Evolutionary conservation across 2,113 vertebrate species (phyloP).

Genomic region (Piaya cayana): DNA sequence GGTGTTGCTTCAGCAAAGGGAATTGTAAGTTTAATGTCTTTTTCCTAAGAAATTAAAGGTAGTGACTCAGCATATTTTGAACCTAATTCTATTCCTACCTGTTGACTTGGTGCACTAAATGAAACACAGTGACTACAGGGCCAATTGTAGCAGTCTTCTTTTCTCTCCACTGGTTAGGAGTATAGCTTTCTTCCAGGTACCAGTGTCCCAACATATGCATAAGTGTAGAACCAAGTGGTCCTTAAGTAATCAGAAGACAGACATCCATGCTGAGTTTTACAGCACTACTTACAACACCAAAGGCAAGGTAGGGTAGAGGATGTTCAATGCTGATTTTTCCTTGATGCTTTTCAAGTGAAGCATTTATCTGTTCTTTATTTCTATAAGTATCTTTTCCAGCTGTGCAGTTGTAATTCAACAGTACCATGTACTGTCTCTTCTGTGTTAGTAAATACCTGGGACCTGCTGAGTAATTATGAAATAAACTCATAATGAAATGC

Average conservation of each 20-base stretch:
- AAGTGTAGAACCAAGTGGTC: background rate
- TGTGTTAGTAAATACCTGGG: slow-evolving; percentile 69
- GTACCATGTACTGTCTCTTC: slow-evolving; percentile 72
- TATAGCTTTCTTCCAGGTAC: background rate
- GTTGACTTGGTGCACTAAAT: background rate
- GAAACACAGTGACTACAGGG: background rate
- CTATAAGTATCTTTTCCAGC: slow-evolving; percentile 60
- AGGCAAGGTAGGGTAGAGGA: background rate
- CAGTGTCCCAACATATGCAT: background rate
- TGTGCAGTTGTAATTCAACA: slow-evolving; percentile 65
- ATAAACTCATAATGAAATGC: slow-evolving; percentile 80
- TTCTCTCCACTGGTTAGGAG: background rate
- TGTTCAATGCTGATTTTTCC: slow-evolving; percentile 12
- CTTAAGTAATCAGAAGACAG: background rate
- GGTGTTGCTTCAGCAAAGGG: background rate
- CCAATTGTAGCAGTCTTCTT: background rate
- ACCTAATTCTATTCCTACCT: background rate
- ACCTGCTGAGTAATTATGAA: slow-evolving; percentile 73
- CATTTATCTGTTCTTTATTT: slow-evolving; percentile 58
- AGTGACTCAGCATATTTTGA: background rate
- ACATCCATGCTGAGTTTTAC: background rate
- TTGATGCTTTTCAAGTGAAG: slow-evolving; percentile 39
- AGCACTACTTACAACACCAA: background rate
- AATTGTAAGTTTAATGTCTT: background rate
- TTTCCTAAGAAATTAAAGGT: background rate